These are phyloP conservation scores for Malurus alboscapulatus DNA, from an alignment of 2,113 vertebrate genomes.

Conservation along the genomic window DNA sequence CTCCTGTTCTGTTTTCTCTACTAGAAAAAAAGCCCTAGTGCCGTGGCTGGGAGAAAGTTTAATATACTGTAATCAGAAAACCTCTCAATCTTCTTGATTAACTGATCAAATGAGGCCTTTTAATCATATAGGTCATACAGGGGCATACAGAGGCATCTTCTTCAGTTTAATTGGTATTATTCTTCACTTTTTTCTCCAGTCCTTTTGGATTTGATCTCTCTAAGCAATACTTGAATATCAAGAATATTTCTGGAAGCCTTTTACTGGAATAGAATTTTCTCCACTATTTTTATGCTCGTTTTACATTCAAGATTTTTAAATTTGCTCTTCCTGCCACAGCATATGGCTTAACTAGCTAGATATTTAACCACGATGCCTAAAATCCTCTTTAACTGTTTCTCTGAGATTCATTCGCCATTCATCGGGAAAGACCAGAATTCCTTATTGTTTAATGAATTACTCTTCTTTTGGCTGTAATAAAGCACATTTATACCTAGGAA, in stretches of 20 bases:
- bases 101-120: not conserved
- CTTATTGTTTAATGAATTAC: not conserved
- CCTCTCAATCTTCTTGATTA: conserved; percentile 26
- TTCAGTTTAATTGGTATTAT: conserved; percentile 17
- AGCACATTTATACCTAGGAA: not conserved
- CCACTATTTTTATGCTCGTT: not conserved
- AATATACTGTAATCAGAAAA: not conserved
- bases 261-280: not conserved
- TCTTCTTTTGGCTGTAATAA: not conserved
- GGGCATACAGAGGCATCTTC: not conserved
- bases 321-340: not conserved
- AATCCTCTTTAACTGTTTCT: not conserved
- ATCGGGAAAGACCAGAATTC: not conserved
- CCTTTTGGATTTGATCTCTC: not conserved
- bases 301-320: not conserved
- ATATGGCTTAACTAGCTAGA: not conserved
- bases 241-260: not conserved
- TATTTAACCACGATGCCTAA: not conserved
- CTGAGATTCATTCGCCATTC: not conserved
- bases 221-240: conserved; percentile 12
- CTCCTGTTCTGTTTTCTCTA: not conserved
- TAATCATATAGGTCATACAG: not conserved
- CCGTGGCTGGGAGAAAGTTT: not conserved
- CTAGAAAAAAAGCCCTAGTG: not conserved
- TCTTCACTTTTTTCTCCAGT: not conserved